Conservation (phyloP, 1,140 invertebrate genomes). For the Drusus annulatus region DNA sequence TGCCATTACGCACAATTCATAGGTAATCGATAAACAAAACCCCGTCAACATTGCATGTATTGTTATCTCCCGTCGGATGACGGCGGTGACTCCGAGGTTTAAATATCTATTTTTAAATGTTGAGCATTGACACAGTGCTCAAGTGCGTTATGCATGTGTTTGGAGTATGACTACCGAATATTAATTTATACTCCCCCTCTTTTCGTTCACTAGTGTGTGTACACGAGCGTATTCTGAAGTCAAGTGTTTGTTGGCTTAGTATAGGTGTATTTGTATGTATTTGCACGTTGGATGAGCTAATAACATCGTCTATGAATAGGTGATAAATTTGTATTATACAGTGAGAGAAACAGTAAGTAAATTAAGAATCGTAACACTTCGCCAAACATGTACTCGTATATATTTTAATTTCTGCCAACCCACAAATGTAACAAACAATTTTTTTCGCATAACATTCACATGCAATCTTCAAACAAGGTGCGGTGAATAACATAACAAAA, state of each 20-base stretch:
- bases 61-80: slow-evolving; percentile 6
- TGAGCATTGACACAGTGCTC: slow-evolving; percentile 30
- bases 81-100: background rate
- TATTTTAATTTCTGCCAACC: too few relatives aligned
- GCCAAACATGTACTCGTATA: too few relatives aligned
- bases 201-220: slow-evolving; percentile 2
- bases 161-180: slow-evolving; percentile 26
- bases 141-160: background rate
- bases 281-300: slow-evolving; percentile 40
- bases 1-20: slow-evolving; percentile 20
- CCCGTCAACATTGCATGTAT: background rate
- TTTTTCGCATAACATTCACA: too few relatives aligned
- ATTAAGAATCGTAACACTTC: too few relatives aligned
- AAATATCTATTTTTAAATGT: slow-evolving; percentile 26
- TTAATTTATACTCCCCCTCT: slow-evolving; percentile 28
- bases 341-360: too few relatives aligned
- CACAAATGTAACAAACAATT: too few relatives aligned
- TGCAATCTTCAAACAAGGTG: too few relatives aligned
- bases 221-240: background rate
- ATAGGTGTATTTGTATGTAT: background rate
- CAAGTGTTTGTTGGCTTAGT: background rate
- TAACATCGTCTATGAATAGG: background rate
- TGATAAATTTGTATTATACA: too few relatives aligned
- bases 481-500: too few relatives aligned
- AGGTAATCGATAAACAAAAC: slow-evolving; percentile 36